Conservation (phyloP, 2,113 vertebrate genomes). For the Nipponia nippon region DNA sequence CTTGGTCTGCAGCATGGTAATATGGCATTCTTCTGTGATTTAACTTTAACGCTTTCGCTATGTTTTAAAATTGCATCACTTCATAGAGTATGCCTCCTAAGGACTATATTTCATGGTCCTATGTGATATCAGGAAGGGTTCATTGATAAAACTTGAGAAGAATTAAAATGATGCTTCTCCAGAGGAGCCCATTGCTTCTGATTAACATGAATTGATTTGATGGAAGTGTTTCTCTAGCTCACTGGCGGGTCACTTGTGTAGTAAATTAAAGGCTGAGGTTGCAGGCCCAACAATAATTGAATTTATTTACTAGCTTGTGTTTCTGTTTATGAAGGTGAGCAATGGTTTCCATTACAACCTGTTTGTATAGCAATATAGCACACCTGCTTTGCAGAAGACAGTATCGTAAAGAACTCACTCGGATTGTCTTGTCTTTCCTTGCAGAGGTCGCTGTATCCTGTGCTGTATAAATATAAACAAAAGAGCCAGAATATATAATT, state of each 20-base stretch:
- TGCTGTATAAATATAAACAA: neutral
- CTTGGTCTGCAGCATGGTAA: neutral
- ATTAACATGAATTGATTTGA: constrained; percentile 26
- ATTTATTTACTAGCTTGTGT: constrained; percentile 26
- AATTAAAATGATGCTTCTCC: neutral
- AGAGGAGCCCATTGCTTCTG: neutral
- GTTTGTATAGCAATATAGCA: constrained; percentile 9
- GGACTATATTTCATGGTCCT: neutral
- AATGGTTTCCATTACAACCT: constrained; percentile 33
- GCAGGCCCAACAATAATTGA: neutral
- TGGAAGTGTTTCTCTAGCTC: constrained; percentile 3
- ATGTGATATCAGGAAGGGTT: neutral
- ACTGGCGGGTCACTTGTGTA: neutral
- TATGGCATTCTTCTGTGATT: neutral
- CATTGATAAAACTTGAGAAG: neutral
- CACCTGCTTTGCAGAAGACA: neutral
- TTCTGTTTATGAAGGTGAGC: constrained; percentile 37
- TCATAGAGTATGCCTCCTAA: neutral
- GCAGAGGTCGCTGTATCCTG: constrained; percentile 12
- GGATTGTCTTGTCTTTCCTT: neutral
- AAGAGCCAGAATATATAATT: neutral
- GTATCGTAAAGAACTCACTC: neutral
- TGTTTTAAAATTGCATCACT: neutral
- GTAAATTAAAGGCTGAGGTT: constrained; percentile 44
- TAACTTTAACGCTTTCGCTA: neutral